Evolutionary conservation across 2,797 vertebrate genomes (phyloP), one percentile per base, ranked within the genome.

Genomic region (Alectoris magna): DNA sequence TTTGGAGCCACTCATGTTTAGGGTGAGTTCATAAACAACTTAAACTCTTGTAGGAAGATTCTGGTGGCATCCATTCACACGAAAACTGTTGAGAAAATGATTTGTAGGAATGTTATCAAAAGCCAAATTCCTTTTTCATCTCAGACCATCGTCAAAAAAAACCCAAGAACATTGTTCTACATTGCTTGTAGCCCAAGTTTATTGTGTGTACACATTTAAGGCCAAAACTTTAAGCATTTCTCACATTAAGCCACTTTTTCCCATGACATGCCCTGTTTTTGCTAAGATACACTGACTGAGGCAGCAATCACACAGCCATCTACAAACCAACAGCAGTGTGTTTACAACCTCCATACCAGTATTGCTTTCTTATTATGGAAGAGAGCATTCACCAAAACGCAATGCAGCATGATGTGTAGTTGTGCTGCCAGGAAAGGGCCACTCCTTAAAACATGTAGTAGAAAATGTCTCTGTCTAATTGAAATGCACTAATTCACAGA

Each of bases 1-100:
- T 92, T 99, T 99, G 68, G 98, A 99, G 93, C 99, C 98, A 48
- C 99, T 99, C 99, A 99, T 99, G 95, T 87, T 98, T 96, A 85
- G 4, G 38, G 56, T 29, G 24, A 36, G 34, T 5, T 48, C 31
- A 38, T 8, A n/a, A 14, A 5, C 48, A 78, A 55, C 29, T 92
- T 80, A 93, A 94, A 70, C 41, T 66, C 63, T 53, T 48, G 48
- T 16, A 81, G 91, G 76, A 91, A 86, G 59, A 73, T 48, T 95
- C 91, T 92, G 93, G 86, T 95, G 87, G 94, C 75, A 76, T 96
- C 97, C 97, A 97, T 97, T 86, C 97, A 97, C 39, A 53, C 22
- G 56, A 84, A 87, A 74, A 74, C 96, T 95, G 93, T 49, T 76
- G 69, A 92, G 91, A 96, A 95, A 94, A 88, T 26, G 70, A 91